Evolutionary conservation across 2,888 invertebrate species (phyloP).

Genomic region (Drosophila fulvimacula): DNA sequence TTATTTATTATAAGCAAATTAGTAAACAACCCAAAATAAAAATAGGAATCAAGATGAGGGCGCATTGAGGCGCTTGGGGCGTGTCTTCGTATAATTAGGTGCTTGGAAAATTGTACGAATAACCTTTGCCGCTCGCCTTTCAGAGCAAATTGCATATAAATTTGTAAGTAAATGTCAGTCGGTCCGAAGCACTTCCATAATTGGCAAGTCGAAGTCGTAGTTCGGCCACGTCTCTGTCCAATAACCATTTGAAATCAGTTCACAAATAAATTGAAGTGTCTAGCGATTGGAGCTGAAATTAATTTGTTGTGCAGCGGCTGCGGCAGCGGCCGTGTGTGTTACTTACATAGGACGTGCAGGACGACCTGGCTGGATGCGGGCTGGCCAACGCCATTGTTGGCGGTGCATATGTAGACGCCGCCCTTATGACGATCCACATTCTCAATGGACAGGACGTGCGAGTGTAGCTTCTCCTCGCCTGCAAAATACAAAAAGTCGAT

Average conservation of each 20-base stretch:
- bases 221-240: conserved; percentile 37
- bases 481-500: conserved; percentile 60
- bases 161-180: conserved; percentile 72
- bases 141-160: conserved; percentile 71
- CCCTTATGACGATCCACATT: conserved; percentile 88
- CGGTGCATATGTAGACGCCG: conserved; percentile 88
- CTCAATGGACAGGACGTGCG: conserved; percentile 87
- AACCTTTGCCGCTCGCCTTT: conserved; percentile 40
- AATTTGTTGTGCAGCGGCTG: conserved; percentile 60
- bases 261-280: conserved; percentile 72
- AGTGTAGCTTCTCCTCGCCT: conserved; percentile 88
- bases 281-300: conserved; percentile 61
- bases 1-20: conserved; percentile 51
- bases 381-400: conserved; percentile 88
- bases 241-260: conserved; percentile 73
- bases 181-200: conserved; percentile 66
- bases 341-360: conserved; percentile 88
- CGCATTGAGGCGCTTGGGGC: not conserved
- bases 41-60: not conserved
- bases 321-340: conserved; percentile 19
- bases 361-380: conserved; percentile 87
- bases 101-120: conserved; percentile 9
- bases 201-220: conserved; percentile 43
- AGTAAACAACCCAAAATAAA: conserved; percentile 58
- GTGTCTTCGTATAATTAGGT: conserved; percentile 53